phyloP scores from a whole-genome alignment of 2,797 vertebrate species.

The Chaetophractus vellerosus region DNA sequence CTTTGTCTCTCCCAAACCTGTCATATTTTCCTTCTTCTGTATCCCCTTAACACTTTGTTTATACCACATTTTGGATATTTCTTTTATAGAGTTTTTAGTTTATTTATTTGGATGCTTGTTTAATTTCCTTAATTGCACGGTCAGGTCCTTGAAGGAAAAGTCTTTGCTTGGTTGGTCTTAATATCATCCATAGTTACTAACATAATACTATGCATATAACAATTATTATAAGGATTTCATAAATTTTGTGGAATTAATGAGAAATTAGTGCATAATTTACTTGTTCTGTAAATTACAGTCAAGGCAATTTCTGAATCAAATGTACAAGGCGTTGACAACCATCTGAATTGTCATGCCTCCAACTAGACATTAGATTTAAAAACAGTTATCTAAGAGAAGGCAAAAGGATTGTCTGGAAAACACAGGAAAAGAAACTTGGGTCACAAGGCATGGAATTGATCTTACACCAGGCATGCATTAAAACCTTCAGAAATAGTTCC shows the following conservation, averaged over 20 bases:
- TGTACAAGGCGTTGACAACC: neutral
- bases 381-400: neutral
- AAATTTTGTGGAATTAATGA: neutral
- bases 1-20: neutral
- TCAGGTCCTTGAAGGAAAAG: neutral
- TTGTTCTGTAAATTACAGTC: neutral
- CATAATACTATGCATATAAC: neutral
- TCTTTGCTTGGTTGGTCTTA: neutral
- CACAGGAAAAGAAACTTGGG: neutral
- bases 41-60: neutral
- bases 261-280: neutral
- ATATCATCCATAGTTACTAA: neutral
- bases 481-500: neutral
- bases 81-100: neutral
- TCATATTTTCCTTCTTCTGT: neutral
- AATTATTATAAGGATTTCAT: neutral
- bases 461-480: neutral
- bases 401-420: neutral
- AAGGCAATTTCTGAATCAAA: constrained; percentile 16
- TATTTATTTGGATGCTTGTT: constrained; percentile 39
- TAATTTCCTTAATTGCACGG: neutral
- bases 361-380: neutral
- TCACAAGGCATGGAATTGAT: neutral
- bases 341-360: neutral
- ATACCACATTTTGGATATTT: neutral